Percentiles rank a stretch among this genome's conserved stretches.
These are phyloP conservation scores for Acrobasis consociella DNA, from an alignment of 2,888 invertebrate genomes.

Conservation along the genomic window DNA sequence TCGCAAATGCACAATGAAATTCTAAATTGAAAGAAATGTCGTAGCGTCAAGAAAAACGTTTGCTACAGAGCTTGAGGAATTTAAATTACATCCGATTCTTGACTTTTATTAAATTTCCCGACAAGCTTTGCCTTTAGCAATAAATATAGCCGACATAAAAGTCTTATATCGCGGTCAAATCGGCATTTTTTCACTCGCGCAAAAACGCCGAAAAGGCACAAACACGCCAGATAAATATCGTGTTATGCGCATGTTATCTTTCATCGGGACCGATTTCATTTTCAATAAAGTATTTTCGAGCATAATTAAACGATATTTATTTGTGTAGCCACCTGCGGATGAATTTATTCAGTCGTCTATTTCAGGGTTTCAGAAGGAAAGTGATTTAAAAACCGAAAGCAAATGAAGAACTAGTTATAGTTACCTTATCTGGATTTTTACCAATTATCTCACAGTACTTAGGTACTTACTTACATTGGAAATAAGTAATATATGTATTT, in stretches of 20 bases:
- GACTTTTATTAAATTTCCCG: constrained; percentile 16
- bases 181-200: constrained; percentile 17
- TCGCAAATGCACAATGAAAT: too few species aligned
- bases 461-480: too few species aligned
- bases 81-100: constrained; percentile 15
- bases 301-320: constrained; percentile 6
- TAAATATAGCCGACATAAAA: constrained; percentile 21
- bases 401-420: too few species aligned
- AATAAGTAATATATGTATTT: too few species aligned
- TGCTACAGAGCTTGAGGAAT: constrained; percentile 1
- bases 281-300: background rate
- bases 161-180: constrained; percentile 20
- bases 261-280: constrained; percentile 16
- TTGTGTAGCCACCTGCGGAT: constrained; percentile 24
- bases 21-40: too few species aligned
- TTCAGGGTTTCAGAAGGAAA: background rate
- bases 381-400: background rate
- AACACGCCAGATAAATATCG: constrained; percentile 18
- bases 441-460: too few species aligned
- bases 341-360: constrained; percentile 33
- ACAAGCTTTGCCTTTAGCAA: constrained; percentile 13
- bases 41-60: background rate
- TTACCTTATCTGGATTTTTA: too few species aligned
- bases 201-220: constrained; percentile 19
- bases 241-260: constrained; percentile 12